These are phyloP conservation scores for Drosophila nasuta DNA, from an alignment of 1,140 invertebrate species.

Conservation along the genomic window DNA sequence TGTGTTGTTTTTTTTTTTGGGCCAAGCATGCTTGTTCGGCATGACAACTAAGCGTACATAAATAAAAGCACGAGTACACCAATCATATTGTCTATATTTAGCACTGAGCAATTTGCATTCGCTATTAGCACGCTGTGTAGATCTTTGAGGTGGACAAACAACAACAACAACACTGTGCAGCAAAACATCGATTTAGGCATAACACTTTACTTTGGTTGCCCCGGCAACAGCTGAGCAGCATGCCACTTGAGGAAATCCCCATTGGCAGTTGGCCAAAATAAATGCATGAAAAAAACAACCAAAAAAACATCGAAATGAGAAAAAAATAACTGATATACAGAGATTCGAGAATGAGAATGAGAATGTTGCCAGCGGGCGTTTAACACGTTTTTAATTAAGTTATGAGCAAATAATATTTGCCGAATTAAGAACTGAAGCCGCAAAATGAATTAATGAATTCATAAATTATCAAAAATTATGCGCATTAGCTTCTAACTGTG, in stretches of 20 bases:
- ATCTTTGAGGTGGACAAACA: slow-evolving; percentile 6
- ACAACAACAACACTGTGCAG: slow-evolving; percentile 1
- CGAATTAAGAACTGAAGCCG: slow-evolving; percentile 1
- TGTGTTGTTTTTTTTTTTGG: slow-evolving; percentile 1
- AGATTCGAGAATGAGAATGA: background rate
- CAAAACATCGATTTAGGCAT: slow-evolving; percentile 9
- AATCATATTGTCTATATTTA: slow-evolving; percentile 48
- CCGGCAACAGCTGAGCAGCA: slow-evolving; percentile 33
- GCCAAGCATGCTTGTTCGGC: slow-evolving; percentile 16
- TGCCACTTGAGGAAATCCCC: slow-evolving; percentile 55
- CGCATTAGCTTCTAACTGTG: slow-evolving; percentile 24
- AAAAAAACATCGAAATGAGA: background rate
- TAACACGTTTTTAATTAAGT: slow-evolving; percentile 41
- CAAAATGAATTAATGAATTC: slow-evolving; percentile 17
- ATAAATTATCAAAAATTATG: slow-evolving; percentile 25
- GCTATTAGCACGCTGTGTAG: slow-evolving; percentile 11
- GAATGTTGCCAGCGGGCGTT: background rate
- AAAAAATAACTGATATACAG: background rate
- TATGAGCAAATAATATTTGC: slow-evolving; percentile 35
- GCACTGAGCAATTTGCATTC: slow-evolving; percentile 51
- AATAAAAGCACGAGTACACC: slow-evolving; percentile 12
- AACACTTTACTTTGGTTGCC: slow-evolving; percentile 6
- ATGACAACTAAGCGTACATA: slow-evolving; percentile 32
- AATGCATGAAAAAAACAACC: background rate
- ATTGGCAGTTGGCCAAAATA: slow-evolving; percentile 46